Conservation (phyloP, 2,888 invertebrate species). For the Drosophila cracens region DNA sequence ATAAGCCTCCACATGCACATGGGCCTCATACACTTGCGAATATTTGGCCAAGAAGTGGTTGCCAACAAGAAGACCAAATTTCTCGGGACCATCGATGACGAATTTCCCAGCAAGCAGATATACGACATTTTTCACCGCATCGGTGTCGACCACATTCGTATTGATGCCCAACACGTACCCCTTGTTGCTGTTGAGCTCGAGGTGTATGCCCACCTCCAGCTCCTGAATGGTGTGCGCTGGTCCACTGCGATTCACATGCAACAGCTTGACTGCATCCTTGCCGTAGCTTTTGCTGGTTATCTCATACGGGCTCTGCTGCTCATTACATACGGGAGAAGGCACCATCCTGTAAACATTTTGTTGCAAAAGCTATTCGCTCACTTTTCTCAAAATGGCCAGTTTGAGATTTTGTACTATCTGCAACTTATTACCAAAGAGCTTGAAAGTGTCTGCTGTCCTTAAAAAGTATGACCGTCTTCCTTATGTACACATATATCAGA, state of each 20-base stretch:
- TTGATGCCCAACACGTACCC: constrained; percentile 90
- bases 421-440: background rate
- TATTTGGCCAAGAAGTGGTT: constrained; percentile 91
- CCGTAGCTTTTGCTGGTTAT: constrained; percentile 86
- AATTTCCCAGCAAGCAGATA: constrained; percentile 91
- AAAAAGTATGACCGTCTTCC: background rate
- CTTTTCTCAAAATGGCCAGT: constrained; percentile 4
- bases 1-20: constrained; percentile 89
- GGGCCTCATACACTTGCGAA: constrained; percentile 90
- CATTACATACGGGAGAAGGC: background rate
- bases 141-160: constrained; percentile 92
- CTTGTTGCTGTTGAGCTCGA: constrained; percentile 89
- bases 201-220: constrained; percentile 90
- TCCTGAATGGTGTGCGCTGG: constrained; percentile 90
- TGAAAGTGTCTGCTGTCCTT: background rate
- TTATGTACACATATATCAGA: background rate
- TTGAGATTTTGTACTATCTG: constrained; percentile 16
- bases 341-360: constrained; percentile 71
- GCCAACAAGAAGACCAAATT: constrained; percentile 90
- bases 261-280: constrained; percentile 90
- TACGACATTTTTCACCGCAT: constrained; percentile 93
- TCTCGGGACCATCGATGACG: constrained; percentile 91
- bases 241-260: constrained; percentile 89
- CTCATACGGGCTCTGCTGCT: constrained; percentile 59
- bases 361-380: constrained; percentile 6